A percentile compares a stretch with the other conserved stretches of the same genome.
Evolutionary conservation across 2,888 invertebrate species (phyloP).

Genomic region (Agrypnus murinus): DNA sequence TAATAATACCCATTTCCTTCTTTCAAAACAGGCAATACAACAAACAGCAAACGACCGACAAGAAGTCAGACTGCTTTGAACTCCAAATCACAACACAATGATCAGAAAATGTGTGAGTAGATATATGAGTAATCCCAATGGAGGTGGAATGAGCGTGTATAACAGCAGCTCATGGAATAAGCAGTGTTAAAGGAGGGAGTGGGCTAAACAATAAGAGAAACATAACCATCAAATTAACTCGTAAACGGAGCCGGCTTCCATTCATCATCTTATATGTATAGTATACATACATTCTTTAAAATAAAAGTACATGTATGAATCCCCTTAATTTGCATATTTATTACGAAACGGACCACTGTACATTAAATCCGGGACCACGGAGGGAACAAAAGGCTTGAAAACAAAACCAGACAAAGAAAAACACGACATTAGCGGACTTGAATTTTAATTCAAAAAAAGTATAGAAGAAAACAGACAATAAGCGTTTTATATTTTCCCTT

Average conservation of each 20-base stretch:
- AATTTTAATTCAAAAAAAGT: constrained; percentile 66
- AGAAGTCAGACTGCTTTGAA: too few species aligned
- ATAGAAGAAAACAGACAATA: constrained; percentile 46
- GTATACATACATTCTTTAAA: constrained; percentile 19
- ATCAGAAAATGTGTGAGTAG: too few species aligned
- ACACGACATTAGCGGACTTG: constrained; percentile 67
- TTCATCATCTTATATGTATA: constrained; percentile 48
- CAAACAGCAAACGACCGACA: too few species aligned
- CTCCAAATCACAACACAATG: too few species aligned
- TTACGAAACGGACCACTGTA: constrained; percentile 62
- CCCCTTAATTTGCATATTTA: constrained; percentile 65
- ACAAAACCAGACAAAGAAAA: constrained; percentile 63
- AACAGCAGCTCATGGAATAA: too few species aligned
- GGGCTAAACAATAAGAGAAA: constrained; percentile 19
- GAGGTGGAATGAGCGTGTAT: too few species aligned
- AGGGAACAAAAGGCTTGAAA: constrained; percentile 63
- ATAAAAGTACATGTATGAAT: constrained; percentile 51
- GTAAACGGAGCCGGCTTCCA: constrained; percentile 41
- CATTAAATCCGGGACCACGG: constrained; percentile 63
- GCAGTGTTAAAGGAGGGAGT: not conserved
- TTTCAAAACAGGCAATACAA: too few species aligned
- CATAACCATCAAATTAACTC: constrained; percentile 42
- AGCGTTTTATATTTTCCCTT: constrained; percentile 19
- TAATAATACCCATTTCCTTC: not conserved
- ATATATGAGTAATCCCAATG: too few species aligned